Base-by-base conservation (phyloP, 2,797 vertebrate genomes). In the Falco concolor region DNA sequence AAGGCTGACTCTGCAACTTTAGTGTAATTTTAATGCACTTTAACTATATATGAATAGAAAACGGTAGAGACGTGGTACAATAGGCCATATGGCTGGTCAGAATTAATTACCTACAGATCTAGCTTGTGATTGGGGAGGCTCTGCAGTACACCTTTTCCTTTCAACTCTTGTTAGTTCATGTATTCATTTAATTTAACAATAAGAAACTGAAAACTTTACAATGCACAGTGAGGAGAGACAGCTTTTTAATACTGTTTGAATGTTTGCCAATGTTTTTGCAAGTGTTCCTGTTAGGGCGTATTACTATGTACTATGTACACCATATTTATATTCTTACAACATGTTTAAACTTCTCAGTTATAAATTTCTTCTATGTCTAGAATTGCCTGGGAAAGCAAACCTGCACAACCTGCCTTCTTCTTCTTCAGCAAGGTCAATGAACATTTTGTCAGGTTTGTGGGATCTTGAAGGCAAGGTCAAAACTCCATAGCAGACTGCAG, bases 371-470 rank as follows among this genome's bases (percentile, higher is more conserved):
- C 12, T 70, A 27, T 45, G 30, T 93, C 70, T 93, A 81, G 96
- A 77, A 90, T 84, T 75, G 70, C 93, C 94, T 88, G 80, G 95
- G 88, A 94, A 91, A 89, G 67, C 21, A 95, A 95, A 95, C 87
- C 87, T 96, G 97, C 91, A 94, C 75, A 97, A 96, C 94, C 85
- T 96, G 94, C 87, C 57, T 93, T 95, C 88, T 90, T 85, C 45
- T 84, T 70, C 75, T 96, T 95, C 95, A 74, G 73, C 69, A 93
- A 96, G 91, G 61, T 77, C 68, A 61, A 90, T 78, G 72, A 7
- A 87, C 63, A 79, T 97, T 97, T 96, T 97, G 81, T 97, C 83
- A 74, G 76, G n/a, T 69, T 90, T 81, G 77, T 95, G 92, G 77
- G 83, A 94, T 95, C 74, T 79, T 87, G 90, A 73, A 97, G 93